Base-by-base conservation (phyloP, 1,140 invertebrate species). In the Trichomalopsis sarcophagae region DNA sequence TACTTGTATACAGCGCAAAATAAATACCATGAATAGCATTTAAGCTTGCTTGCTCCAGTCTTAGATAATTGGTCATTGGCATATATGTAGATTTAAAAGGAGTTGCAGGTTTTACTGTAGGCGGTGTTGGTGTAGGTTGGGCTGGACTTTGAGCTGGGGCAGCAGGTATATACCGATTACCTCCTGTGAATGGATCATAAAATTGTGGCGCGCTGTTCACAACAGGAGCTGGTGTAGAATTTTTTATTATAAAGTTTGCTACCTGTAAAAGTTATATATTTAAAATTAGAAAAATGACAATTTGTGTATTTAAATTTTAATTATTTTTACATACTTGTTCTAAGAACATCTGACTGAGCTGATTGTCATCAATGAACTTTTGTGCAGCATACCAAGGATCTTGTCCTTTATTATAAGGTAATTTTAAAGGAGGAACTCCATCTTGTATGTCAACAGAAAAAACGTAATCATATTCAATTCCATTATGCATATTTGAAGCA, bases 371-470 rank as follows among this genome's bases (percentile, higher is more conserved):
- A 89, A 99, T 98, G 91, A 99, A 99, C 89, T 97, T 96, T 90
- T 98, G 96, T 87, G 99, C 98, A 2, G 97, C 95, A 17, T 97
- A 94, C 93, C 99, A 96, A 7, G 98, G 98, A 89, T 98, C 97
- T 81, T 98, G 95, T 66, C 95, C 97, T 82, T 95, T 95, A 91
- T 99, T 99, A 91, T 97, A 99, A 0, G 98, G 98, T 77, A 99
- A 93, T 92, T 99, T 99, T 5, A 99, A 92, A 0, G 97, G 95
- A 2, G 97, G 96, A 74, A 96, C 95, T 2, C 96, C 97, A 90
- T 99, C 98, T 90, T 98, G 97, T 83, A 99, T 96, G 88, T 99
- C 98, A 6, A 99, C 97, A 87, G 95, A 96, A 91, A 99, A 99
- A 27, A 99, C 98, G 93, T 96, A 99, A 94, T 99, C 98, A 91